These are phyloP conservation scores for Tachystola acroxantha DNA, from an alignment of 2,888 invertebrate genomes.

Conservation along the genomic window DNA sequence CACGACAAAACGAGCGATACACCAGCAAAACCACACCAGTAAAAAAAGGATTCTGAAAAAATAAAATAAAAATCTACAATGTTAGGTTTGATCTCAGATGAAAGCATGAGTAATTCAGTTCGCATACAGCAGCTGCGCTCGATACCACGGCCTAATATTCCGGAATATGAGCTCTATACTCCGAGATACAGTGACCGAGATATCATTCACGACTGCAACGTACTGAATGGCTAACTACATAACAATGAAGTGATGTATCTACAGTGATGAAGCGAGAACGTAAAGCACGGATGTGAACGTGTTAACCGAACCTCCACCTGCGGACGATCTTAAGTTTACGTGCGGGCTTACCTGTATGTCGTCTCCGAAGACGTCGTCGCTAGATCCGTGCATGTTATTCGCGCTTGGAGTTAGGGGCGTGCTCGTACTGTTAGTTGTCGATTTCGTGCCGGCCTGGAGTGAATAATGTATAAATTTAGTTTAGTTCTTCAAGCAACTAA, in stretches of 20 bases:
- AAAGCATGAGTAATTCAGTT: conserved; percentile 25
- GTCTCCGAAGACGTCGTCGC: conserved; percentile 67
- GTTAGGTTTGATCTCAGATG: conserved; percentile 26
- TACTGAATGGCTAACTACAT: conserved; percentile 28
- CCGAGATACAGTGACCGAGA: conserved; percentile 44
- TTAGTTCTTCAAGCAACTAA: no score
- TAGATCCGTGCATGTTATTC: conserved; percentile 63
- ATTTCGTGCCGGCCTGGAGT: conserved; percentile 55
- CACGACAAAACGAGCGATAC: conserved; percentile 1
- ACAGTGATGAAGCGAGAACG: conserved; percentile 46
- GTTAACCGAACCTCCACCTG: conserved; percentile 71
- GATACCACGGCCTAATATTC: conserved; percentile 44
- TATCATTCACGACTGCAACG: conserved; percentile 32
- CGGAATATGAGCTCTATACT: conserved; percentile 74
- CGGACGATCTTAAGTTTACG: conserved; percentile 19
- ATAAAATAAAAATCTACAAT: conserved; percentile 27
- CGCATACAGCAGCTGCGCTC: conserved; percentile 20
- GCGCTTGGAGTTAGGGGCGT: conserved; percentile 62
- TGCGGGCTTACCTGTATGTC: conserved; percentile 62
- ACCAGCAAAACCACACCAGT: conserved; percentile 9
- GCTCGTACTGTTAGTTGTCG: conserved; percentile 66
- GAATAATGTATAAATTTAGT: conserved; percentile 21
- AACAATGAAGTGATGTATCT: conserved; percentile 30
- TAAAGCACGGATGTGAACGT: conserved; percentile 70
- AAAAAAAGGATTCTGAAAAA: conserved; percentile 18